These are phyloP conservation scores for Corythoichthys intestinalis DNA, from an alignment of 2,113 vertebrate genomes.

Conservation along the genomic window DNA sequence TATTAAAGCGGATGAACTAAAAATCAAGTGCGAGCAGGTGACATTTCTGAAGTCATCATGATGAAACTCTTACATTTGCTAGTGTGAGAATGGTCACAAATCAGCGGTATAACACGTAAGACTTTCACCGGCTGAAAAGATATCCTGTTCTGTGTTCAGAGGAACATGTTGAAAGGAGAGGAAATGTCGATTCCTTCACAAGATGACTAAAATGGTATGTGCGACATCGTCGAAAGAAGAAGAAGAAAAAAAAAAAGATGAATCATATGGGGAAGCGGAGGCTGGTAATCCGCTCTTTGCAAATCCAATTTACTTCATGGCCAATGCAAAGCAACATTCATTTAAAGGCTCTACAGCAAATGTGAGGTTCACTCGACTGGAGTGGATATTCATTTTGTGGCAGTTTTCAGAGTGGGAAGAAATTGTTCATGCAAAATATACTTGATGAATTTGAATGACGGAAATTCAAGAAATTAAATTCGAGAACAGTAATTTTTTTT, in stretches of 20 bases:
- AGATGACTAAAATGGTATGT: background rate
- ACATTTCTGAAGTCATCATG: conserved; percentile 22
- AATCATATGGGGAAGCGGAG: conserved; percentile 43
- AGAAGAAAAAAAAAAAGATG: conserved; percentile 17
- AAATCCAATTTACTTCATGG: conserved; percentile 58
- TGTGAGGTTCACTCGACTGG: conserved; percentile 23
- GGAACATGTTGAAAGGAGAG: background rate
- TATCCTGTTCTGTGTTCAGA: conserved; percentile 5
- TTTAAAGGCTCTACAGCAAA: conserved; percentile 26
- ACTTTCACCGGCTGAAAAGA: conserved; percentile 15
- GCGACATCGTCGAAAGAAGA: background rate
- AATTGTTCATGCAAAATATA: no score
- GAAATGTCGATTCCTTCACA: background rate
- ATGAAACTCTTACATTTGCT: conserved; percentile 51
- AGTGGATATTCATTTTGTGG: conserved; percentile 35
- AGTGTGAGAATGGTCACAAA: conserved; percentile 38
- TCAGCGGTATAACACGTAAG: conserved; percentile 30
- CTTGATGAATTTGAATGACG: no score
- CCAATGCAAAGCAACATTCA: conserved; percentile 44
- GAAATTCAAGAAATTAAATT: no score
- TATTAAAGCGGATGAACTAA: background rate
- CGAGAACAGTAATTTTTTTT: no score
- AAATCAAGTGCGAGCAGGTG: conserved; percentile 11
- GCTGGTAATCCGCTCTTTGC: conserved; percentile 51
- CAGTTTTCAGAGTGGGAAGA: no score